phyloP scores from a whole-genome alignment of 1,140 invertebrate genomes.

The Neoseiulus cucumeris region DNA sequence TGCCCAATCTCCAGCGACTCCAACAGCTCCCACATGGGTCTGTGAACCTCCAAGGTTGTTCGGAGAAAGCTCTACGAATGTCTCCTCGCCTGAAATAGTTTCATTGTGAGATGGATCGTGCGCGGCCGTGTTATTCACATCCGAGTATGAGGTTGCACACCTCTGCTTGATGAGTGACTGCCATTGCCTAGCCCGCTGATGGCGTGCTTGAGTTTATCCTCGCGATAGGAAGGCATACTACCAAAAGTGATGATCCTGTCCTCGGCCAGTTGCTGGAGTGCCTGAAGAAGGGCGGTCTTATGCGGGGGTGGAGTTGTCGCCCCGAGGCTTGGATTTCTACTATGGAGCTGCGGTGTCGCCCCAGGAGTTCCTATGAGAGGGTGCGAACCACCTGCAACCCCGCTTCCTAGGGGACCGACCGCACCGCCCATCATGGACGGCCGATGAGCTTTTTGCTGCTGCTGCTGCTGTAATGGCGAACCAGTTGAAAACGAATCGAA shows the following conservation, averaged over 20 bases:
- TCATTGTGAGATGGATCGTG: not conserved
- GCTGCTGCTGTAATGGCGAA: not conserved
- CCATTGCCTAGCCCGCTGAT: slow-evolving; percentile 28
- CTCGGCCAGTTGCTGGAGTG: slow-evolving; percentile 3
- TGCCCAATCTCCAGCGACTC: slow-evolving; percentile 19
- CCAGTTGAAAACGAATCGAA: too few relatives aligned
- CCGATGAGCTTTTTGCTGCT: slow-evolving; percentile 9
- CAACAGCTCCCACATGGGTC: slow-evolving; percentile 27
- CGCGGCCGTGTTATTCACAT: too few relatives aligned
- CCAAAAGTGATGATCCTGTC: slow-evolving; percentile 42
- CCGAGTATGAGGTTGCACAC: slow-evolving; percentile 30
- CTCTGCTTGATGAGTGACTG: slow-evolving; percentile 46
- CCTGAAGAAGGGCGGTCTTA: slow-evolving; percentile 6
- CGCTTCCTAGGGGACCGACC: not conserved
- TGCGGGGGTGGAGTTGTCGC: slow-evolving; percentile 7
- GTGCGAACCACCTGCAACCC: not conserved
- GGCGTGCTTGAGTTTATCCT: slow-evolving; percentile 20
- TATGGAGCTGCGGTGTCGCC: slow-evolving; percentile 8
- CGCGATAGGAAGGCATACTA: slow-evolving; percentile 49
- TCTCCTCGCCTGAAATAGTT: slow-evolving; percentile 39
- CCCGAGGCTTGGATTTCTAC: slow-evolving; percentile 8
- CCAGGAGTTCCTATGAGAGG: slow-evolving; percentile 2
- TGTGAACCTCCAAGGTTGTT: slow-evolving; percentile 44
- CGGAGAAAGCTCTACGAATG: slow-evolving; percentile 54
- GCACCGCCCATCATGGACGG: slow-evolving; percentile 2